A percentile compares a stretch with the other conserved stretches of the same genome.
Conservation (phyloP, 37 sponge, comb jelly and placozoan genomes). For the Halichondria panicea region DNA sequence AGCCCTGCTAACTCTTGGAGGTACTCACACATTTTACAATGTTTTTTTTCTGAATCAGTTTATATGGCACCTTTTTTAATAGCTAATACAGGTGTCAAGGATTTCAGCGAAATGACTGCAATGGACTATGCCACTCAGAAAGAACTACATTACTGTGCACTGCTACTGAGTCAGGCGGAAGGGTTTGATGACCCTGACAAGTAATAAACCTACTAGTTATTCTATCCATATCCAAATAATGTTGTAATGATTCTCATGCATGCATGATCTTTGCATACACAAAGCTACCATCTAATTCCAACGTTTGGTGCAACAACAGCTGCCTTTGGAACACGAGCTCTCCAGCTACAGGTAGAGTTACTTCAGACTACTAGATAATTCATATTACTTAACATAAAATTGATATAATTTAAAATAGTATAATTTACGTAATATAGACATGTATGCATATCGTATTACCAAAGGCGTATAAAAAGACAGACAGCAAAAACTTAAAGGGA, state of each 20-base stretch:
- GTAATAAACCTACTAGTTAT: not conserved
- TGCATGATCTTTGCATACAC: too few species aligned
- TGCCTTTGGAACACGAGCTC: conserved; percentile 21
- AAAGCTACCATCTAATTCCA: conserved; percentile 20
- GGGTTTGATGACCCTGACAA: conserved; percentile 11
- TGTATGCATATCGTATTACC: too few species aligned
- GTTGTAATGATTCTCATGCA: not conserved
- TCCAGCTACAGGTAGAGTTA: conserved; percentile 32
- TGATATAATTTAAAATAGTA: too few species aligned
- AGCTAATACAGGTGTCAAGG: conserved; percentile 60
- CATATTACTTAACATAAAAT: too few species aligned
- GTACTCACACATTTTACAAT: conserved; percentile 4
- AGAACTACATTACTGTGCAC: conserved; percentile 63
- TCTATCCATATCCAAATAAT: not conserved
- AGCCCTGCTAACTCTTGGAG: conserved; percentile 65
- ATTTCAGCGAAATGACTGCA: conserved; percentile 43
- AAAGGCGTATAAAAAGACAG: too few species aligned
- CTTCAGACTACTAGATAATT: too few species aligned
- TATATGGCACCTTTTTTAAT: not conserved
- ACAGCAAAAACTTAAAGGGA: too few species aligned
- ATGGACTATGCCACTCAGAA: conserved; percentile 67
- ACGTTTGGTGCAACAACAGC: conserved; percentile 14
- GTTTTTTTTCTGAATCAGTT: not conserved
- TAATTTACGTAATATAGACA: too few species aligned
- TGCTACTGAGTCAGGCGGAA: conserved; percentile 46